Evolutionary conservation across 2,888 invertebrate genomes (phyloP), one percentile per base, ranked within the genome.

Genomic region (Archips xylosteana): DNA sequence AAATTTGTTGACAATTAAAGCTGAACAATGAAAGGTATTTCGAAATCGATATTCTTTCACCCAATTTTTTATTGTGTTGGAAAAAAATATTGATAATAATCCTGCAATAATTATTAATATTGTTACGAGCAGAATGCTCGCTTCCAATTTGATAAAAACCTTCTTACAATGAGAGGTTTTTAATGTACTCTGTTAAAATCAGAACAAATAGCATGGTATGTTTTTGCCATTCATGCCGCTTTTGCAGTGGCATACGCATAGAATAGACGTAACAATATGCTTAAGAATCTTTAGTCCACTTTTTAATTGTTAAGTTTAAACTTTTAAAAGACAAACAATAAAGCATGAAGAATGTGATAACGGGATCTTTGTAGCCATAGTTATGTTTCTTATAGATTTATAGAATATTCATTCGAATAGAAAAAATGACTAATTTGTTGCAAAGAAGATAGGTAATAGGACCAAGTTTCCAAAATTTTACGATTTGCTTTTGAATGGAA

Each of bases 291-390:
- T 66, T 74, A 68, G 75, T 75, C 76, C 70, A 77, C 68, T 76
- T 77, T 76, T 74, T 72, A 64, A 71, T 72, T 73, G 70, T 75
- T 78, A 78, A 77, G 76, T 80, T 81, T 76, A 65, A 76, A 76
- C 61, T 66, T 73, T 75, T 71, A 63, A 63, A 75, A 71, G 57
- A 65, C 49, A 62, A 73, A 73, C 76, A 62, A 74, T 65, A 78
- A 83, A 83, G 87, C 85, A 81, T 87, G 87, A 88, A 86, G 75
- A 81, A 83, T 88, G 88, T 89, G 89, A 88, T 89, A 87, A 74
- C 81, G 82, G 79, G 79, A 82, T 83, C 77, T 81, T 81, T 79
- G 79, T 81, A 81, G 81, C 76, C 76, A 81, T 84, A 86, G 77
- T 80, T 75, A 77, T 69, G 68, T 76, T 78, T 76, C 67, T 74